phyloP scores from a whole-genome alignment of 1,140 invertebrate genomes.

The Drosophila nigromelanica region DNA sequence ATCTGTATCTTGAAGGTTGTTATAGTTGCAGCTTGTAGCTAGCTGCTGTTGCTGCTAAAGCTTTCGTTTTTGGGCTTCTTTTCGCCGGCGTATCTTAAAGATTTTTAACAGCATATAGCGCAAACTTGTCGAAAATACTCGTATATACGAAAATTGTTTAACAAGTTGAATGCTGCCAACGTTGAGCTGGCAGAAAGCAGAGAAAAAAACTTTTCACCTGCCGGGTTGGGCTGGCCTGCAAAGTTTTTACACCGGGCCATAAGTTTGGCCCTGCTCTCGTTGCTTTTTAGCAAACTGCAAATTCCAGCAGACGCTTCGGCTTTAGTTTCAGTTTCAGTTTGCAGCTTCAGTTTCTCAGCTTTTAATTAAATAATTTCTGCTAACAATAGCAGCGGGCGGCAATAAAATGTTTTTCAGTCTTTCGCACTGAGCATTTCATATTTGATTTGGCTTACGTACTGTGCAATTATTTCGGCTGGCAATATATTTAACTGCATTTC shows the following conservation, averaged over 20 bases:
- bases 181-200: slow-evolving; percentile 4
- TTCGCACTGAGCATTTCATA: slow-evolving; percentile 33
- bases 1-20: slow-evolving; percentile 32
- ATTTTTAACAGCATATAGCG: slow-evolving; percentile 56
- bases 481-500: slow-evolving; percentile 82
- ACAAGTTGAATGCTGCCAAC: slow-evolving; percentile 68
- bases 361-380: slow-evolving; percentile 80
- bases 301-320: slow-evolving; percentile 59
- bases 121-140: slow-evolving; percentile 74
- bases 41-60: slow-evolving; percentile 11
- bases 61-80: slow-evolving; percentile 17
- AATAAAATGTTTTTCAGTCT: slow-evolving; percentile 32
- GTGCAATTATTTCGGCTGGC: slow-evolving; percentile 75
- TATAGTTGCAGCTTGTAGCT: slow-evolving; percentile 35
- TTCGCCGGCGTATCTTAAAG: slow-evolving; percentile 54
- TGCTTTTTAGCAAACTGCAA: slow-evolving; percentile 19
- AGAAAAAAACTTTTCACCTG: slow-evolving; percentile 65
- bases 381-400: slow-evolving; percentile 45
- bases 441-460: slow-evolving; percentile 49
- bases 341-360: slow-evolving; percentile 57
- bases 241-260: slow-evolving; percentile 47
- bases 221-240: slow-evolving; percentile 11
- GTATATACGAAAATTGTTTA: slow-evolving; percentile 80
- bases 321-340: slow-evolving; percentile 58
- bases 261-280: slow-evolving; percentile 43